Evolutionary conservation across 2,797 vertebrate genomes (phyloP).

Genomic region (Pipistrellus pipistrellus): DNA sequence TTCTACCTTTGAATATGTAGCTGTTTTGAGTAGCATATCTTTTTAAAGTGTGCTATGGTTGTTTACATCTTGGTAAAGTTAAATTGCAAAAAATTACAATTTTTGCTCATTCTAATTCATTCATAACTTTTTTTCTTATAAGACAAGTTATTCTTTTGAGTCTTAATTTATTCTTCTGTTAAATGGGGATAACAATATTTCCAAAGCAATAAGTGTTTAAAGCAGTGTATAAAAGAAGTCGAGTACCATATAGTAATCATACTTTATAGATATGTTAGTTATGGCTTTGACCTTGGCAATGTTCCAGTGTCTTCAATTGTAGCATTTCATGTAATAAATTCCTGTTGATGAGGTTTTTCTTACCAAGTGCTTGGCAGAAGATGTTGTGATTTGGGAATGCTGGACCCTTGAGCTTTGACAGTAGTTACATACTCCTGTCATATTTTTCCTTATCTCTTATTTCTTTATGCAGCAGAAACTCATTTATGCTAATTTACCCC

Average conservation of each 20-base stretch:
- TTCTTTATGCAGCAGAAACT: constrained; percentile 87
- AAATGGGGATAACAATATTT: constrained; percentile 23
- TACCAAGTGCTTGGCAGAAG: constrained; percentile 76
- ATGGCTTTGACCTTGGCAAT: constrained; percentile 53
- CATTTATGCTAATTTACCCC: constrained; percentile 88
- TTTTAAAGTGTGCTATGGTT: neutral
- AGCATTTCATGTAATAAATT: neutral
- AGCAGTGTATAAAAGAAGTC: neutral
- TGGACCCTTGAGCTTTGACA: constrained; percentile 83
- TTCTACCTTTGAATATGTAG: neutral
- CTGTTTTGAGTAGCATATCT: neutral
- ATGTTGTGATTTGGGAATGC: constrained; percentile 73
- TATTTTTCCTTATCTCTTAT: constrained; percentile 80
- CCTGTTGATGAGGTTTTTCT: constrained; percentile 50
- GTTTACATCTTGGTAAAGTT: constrained; percentile 25
- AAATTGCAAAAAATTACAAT: neutral
- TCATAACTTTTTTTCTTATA: neutral
- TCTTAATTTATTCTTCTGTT: constrained; percentile 60
- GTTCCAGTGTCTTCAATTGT: neutral
- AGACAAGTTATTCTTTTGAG: constrained; percentile 11
- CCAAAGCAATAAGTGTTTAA: constrained; percentile 35
- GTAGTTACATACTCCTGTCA: constrained; percentile 84
- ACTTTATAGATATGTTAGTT: constrained; percentile 9
- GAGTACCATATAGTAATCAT: constrained; percentile 7
- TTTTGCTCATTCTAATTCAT: neutral